These are phyloP conservation scores for Orchestes rusci DNA, from an alignment of 2,888 invertebrate species.

Conservation along the genomic window DNA sequence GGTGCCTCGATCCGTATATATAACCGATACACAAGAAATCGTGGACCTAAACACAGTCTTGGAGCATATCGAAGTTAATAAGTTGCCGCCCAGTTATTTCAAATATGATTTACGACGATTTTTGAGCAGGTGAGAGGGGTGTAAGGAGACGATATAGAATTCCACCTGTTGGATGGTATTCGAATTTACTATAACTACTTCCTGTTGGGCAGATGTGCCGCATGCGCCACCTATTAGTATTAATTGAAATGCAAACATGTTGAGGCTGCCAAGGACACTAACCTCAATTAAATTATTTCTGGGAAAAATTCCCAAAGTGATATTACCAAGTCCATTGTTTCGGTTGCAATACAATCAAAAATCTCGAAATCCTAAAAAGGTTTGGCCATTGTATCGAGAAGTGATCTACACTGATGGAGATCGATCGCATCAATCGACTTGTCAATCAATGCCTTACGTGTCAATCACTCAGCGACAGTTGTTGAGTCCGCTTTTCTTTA, in stretches of 20 bases:
- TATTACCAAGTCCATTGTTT: no score
- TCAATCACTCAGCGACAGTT: slow-evolving; percentile 43
- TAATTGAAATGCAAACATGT: neutral
- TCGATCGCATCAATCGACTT: slow-evolving; percentile 39
- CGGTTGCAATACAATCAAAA: no score
- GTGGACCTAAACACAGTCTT: slow-evolving; percentile 23
- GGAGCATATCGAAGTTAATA: slow-evolving; percentile 38
- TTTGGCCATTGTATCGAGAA: slow-evolving; percentile 31
- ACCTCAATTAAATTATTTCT: no score
- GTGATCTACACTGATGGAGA: slow-evolving; percentile 46
- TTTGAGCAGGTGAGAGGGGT: slow-evolving; percentile 21
- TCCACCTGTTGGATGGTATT: slow-evolving; percentile 37
- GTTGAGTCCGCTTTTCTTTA: slow-evolving; percentile 43
- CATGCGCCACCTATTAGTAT: slow-evolving; percentile 24
- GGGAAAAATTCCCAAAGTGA: no score
- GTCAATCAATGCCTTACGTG: slow-evolving; percentile 46
- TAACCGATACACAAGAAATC: slow-evolving; percentile 17
- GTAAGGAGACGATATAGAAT: slow-evolving; percentile 23
- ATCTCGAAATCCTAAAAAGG: slow-evolving; percentile 34
- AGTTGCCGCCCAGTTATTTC: slow-evolving; percentile 43
- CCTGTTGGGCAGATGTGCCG: slow-evolving; percentile 37
- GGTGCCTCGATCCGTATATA: slow-evolving; percentile 19
- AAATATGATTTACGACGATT: slow-evolving; percentile 40
- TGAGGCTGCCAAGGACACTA: no score
- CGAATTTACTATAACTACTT: slow-evolving; percentile 40